Percentiles rank a stretch among this genome's conserved stretches.
phyloP scores from a whole-genome alignment of 2,113 vertebrate genomes.

The Drymodes brunneopygia region DNA sequence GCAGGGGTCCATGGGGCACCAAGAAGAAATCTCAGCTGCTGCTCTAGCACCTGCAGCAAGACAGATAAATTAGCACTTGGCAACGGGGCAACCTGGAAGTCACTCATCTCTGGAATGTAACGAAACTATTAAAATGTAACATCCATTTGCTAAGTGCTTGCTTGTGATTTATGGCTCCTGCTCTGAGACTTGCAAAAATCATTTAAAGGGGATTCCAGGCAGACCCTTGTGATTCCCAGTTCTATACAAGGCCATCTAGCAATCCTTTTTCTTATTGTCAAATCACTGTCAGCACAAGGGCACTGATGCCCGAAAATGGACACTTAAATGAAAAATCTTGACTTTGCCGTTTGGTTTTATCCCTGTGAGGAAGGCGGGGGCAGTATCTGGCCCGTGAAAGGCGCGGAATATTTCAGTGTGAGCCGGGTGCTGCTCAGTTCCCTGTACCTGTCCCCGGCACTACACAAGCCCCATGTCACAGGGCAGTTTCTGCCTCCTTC shows the following conservation, averaged over 20 bases:
- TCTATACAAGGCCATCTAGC: neutral
- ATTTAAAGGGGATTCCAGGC: neutral
- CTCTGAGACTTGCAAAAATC: neutral
- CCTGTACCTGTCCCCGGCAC: neutral
- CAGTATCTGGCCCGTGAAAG: fast-evolving
- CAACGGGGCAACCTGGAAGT: neutral
- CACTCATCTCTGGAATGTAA: neutral
- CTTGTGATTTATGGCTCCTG: neutral
- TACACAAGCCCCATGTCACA: fast-evolving
- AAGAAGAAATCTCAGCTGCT: neutral
- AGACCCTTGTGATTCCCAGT: neutral
- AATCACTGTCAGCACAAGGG: neutral
- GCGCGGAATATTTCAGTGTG: fast-evolving
- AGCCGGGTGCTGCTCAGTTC: neutral
- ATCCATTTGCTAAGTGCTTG: neutral
- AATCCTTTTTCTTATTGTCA: neutral
- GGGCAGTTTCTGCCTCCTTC: neutral
- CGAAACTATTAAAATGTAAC: neutral
- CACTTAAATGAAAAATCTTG: neutral
- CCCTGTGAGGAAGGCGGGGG: neutral
- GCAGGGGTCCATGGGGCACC: neutral
- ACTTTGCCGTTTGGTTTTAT: neutral
- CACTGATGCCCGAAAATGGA: neutral
- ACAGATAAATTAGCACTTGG: neutral
- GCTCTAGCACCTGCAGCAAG: neutral